Conservation (phyloP, 2,113 vertebrate genomes). For the Hydropotes inermis region DNA sequence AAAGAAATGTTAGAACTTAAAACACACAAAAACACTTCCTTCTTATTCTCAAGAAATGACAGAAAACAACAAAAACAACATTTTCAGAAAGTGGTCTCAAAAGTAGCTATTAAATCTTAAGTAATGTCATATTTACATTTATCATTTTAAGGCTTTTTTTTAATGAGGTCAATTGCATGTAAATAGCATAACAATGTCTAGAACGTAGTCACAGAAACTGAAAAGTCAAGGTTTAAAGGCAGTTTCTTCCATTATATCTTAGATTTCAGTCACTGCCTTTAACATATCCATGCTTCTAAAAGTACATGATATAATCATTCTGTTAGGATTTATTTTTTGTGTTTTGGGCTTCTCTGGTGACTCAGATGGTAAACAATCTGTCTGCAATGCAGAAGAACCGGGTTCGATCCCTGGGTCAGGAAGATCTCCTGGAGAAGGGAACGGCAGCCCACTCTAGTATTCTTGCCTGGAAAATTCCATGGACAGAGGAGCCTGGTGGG, state of each 20-base stretch:
- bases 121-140: background rate
- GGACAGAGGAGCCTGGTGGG: background rate
- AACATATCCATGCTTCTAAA: background rate
- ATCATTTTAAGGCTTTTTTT: background rate
- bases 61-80: background rate
- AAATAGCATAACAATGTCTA: background rate
- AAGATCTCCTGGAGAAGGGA: background rate
- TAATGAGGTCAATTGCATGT: background rate
- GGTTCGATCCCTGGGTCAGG: background rate
- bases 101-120: background rate
- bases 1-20: background rate
- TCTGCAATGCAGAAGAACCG: background rate
- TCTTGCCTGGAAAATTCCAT: background rate
- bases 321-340: background rate
- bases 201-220: background rate
- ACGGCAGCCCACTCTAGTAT: background rate
- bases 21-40: background rate
- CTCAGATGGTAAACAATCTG: background rate
- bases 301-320: background rate
- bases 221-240: background rate
- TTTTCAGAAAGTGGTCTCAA: background rate
- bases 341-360: background rate
- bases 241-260: background rate
- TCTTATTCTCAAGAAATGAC: background rate
- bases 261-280: background rate